phyloP scores from a whole-genome alignment of 1,140 invertebrate species.

The Schlechtendalia chinensis region DNA sequence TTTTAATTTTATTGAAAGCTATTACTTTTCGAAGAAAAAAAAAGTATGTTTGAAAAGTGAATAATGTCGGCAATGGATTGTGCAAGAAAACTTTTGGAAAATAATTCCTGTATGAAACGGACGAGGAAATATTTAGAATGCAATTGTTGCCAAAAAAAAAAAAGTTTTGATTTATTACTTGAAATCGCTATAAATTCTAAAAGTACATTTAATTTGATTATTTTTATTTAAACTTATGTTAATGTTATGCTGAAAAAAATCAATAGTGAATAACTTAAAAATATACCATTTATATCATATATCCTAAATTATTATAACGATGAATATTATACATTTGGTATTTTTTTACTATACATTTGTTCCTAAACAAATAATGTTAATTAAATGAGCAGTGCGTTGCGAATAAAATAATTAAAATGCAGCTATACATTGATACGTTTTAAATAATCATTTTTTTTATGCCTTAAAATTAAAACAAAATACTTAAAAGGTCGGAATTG shows the following conservation, averaged over 20 bases:
- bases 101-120: not conserved
- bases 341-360: too few species aligned
- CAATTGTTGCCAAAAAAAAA: conserved; percentile 10
- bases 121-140: conserved; percentile 9
- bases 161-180: conserved; percentile 2
- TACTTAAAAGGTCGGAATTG: too few species aligned
- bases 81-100: not conserved
- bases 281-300: not conserved
- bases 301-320: too few species aligned
- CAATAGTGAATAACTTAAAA: not conserved
- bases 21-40: not conserved
- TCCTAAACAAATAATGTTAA: too few species aligned
- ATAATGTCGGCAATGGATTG: conserved; percentile 27
- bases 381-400: too few species aligned
- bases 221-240: not conserved
- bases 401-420: too few species aligned
- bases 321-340: too few species aligned
- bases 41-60: conserved; percentile 18
- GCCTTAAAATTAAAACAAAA: too few species aligned
- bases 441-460: too few species aligned
- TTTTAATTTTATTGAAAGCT: too few species aligned
- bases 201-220: not conserved
- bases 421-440: too few species aligned
- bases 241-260: not conserved
- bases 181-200: not conserved